Evolutionary conservation across 2,797 vertebrate genomes (phyloP).

Genomic region (Myoxocephalus aenaeus): DNA sequence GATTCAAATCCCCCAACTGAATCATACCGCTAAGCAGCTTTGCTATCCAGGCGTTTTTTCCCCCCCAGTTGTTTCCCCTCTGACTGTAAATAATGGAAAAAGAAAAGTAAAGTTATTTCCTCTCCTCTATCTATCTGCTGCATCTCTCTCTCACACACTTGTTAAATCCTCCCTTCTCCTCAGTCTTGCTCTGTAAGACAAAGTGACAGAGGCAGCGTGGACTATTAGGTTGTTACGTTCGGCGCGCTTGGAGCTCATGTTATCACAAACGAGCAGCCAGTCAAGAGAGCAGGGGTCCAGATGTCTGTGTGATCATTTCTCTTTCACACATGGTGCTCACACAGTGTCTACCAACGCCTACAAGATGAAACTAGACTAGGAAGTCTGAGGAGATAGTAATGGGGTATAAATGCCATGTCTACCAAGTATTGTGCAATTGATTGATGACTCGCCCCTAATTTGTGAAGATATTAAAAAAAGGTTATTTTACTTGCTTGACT

Average conservation of each 20-base stretch:
- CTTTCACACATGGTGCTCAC: slow-evolving; percentile 10
- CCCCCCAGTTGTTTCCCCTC: slow-evolving; percentile 33
- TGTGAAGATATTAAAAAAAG: slow-evolving; percentile 35
- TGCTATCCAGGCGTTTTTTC: slow-evolving; percentile 56
- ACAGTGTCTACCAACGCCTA: slow-evolving; percentile 14
- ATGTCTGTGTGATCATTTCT: slow-evolving; percentile 46
- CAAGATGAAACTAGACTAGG: neutral
- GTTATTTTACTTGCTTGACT: slow-evolving; percentile 24
- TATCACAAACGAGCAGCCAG: slow-evolving; percentile 65
- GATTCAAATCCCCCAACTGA: slow-evolving; percentile 78
- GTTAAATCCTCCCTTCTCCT: slow-evolving; percentile 34
- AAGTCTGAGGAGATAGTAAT: slow-evolving; percentile 11
- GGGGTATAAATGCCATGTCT: slow-evolving; percentile 24
- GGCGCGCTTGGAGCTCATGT: slow-evolving; percentile 45
- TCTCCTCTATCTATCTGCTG: slow-evolving; percentile 42
- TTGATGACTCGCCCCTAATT: slow-evolving; percentile 37
- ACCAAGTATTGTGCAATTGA: slow-evolving; percentile 3
- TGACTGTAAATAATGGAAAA: slow-evolving; percentile 68
- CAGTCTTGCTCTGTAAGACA: slow-evolving; percentile 46
- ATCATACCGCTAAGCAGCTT: slow-evolving; percentile 83
- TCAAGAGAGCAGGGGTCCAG: slow-evolving; percentile 56
- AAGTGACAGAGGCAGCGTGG: slow-evolving; percentile 59
- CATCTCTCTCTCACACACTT: slow-evolving; percentile 43
- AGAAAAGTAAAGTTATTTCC: slow-evolving; percentile 57
- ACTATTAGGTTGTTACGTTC: slow-evolving; percentile 57